A percentile compares a stretch with the other conserved stretches of the same genome.
These are phyloP conservation scores for Exaiptasia diaphana DNA, from an alignment of 64 coral and sea anemone genomes.

Conservation along the genomic window DNA sequence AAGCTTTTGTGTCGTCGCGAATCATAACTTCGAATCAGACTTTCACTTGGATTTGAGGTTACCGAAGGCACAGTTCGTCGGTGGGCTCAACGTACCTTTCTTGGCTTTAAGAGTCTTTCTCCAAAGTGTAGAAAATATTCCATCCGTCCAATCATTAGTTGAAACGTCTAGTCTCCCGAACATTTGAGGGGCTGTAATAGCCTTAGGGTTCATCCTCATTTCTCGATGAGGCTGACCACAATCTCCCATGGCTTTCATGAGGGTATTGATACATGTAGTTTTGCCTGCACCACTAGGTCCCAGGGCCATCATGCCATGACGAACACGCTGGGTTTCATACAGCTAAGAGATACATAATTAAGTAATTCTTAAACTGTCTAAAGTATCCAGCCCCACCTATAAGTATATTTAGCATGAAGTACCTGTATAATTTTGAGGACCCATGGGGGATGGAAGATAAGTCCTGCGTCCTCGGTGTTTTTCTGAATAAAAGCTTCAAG, in stretches of 20 bases:
- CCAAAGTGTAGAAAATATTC: slow-evolving; percentile 81
- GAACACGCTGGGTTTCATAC: slow-evolving; percentile 87
- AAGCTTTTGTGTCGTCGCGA: neutral
- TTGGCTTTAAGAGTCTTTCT: slow-evolving; percentile 81
- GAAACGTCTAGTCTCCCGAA: slow-evolving; percentile 82
- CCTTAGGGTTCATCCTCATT: slow-evolving; percentile 92
- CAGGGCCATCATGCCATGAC: slow-evolving; percentile 92
- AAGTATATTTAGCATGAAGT: neutral
- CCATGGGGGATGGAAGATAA: slow-evolving; percentile 89
- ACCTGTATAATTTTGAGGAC: slow-evolving; percentile 91
- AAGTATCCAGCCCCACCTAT: neutral
- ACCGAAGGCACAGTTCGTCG: neutral
- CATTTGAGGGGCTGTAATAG: slow-evolving; percentile 92
- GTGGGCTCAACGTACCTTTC: slow-evolving; percentile 40
- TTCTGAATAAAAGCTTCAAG: slow-evolving; percentile 73
- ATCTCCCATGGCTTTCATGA: slow-evolving; percentile 95
- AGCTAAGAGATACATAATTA: slow-evolving; percentile 24
- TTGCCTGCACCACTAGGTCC: slow-evolving; percentile 87
- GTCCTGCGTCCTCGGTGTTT: slow-evolving; percentile 77
- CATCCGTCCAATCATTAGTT: slow-evolving; percentile 89
- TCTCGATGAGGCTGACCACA: slow-evolving; percentile 92
- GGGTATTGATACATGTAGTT: slow-evolving; percentile 69
- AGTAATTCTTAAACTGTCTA: neutral
- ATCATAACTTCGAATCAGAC: neutral
- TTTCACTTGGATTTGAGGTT: neutral